A percentile compares a stretch with the other conserved stretches of the same genome.
Evolutionary conservation across 2,888 invertebrate genomes (phyloP).

Genomic region (Lasioglossum zephyrum): DNA sequence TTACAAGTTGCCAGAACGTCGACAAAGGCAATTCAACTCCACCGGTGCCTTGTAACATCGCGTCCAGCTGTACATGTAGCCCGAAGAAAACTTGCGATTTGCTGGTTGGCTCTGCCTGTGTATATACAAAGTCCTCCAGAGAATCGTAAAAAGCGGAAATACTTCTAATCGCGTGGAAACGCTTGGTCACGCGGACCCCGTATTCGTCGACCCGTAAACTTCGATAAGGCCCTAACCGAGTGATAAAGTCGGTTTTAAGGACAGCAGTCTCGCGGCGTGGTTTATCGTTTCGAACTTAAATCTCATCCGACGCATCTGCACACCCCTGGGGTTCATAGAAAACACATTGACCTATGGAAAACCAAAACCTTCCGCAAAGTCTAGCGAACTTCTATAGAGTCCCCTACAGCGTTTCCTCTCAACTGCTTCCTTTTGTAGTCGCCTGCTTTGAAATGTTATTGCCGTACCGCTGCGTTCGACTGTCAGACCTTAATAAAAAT

Average conservation of each 20-base stretch:
- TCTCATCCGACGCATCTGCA: slow-evolving; percentile 27
- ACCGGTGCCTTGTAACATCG: neutral
- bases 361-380: neutral
- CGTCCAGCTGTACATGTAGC: neutral
- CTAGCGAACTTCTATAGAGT: neutral
- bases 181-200: slow-evolving; percentile 34
- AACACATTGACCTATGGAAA: slow-evolving; percentile 17
- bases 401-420: neutral
- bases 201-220: slow-evolving; percentile 68
- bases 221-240: slow-evolving; percentile 66
- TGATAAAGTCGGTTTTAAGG: slow-evolving; percentile 64
- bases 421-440: neutral
- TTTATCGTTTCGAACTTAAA: slow-evolving; percentile 58
- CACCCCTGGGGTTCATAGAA: slow-evolving; percentile 1
- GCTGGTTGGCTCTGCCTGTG: neutral
- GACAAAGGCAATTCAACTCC: slow-evolving; percentile 5
- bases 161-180: slow-evolving; percentile 60
- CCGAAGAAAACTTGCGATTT: slow-evolving; percentile 19
- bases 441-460: slow-evolving; percentile 3
- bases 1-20: slow-evolving; percentile 1
- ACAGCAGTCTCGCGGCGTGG: slow-evolving; percentile 31
- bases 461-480: neutral
- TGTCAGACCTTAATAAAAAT: neutral
- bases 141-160: slow-evolving; percentile 21
- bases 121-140: slow-evolving; percentile 13